These are phyloP conservation scores for Calephelis virginiensis DNA, from an alignment of 1,140 invertebrate genomes.

Conservation along the genomic window DNA sequence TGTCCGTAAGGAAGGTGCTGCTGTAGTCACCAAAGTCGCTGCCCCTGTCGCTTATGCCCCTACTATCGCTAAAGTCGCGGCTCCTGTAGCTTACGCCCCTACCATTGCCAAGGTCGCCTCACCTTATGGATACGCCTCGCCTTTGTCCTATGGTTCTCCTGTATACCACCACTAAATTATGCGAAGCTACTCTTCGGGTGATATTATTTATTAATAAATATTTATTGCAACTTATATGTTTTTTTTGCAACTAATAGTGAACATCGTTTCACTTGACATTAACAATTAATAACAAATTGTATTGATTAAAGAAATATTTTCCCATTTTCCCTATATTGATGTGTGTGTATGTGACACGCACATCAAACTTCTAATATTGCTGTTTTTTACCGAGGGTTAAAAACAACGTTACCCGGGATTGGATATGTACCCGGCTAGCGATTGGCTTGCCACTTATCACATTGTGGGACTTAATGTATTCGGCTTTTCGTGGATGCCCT, in stretches of 20 bases:
- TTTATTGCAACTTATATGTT: constrained; percentile 1
- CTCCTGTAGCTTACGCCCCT: constrained; percentile 33
- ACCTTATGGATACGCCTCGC: constrained; percentile 72
- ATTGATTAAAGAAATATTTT: too few species aligned
- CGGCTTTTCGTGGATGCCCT: too few species aligned
- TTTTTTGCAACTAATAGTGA: not conserved
- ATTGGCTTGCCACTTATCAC: too few species aligned
- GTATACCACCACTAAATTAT: constrained; percentile 40
- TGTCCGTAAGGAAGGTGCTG: constrained; percentile 54
- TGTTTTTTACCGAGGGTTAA: too few species aligned
- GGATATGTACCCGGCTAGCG: too few species aligned
- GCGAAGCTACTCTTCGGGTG: not conserved
- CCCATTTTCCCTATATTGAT: too few species aligned
- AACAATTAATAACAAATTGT: too few species aligned
- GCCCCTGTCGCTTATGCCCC: constrained; percentile 38
- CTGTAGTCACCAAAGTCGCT: constrained; percentile 40
- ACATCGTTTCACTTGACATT: too few species aligned
- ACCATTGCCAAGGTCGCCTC: constrained; percentile 28
- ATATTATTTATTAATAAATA: constrained; percentile 7
- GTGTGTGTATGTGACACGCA: too few species aligned
- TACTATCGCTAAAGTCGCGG: constrained; percentile 24
- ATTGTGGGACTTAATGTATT: too few species aligned
- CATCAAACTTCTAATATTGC: too few species aligned
- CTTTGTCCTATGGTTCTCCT: constrained; percentile 41
- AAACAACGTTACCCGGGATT: too few species aligned